These are phyloP conservation scores for Lasioglossum malachurum DNA, from an alignment of 2,888 invertebrate genomes.

Conservation along the genomic window DNA sequence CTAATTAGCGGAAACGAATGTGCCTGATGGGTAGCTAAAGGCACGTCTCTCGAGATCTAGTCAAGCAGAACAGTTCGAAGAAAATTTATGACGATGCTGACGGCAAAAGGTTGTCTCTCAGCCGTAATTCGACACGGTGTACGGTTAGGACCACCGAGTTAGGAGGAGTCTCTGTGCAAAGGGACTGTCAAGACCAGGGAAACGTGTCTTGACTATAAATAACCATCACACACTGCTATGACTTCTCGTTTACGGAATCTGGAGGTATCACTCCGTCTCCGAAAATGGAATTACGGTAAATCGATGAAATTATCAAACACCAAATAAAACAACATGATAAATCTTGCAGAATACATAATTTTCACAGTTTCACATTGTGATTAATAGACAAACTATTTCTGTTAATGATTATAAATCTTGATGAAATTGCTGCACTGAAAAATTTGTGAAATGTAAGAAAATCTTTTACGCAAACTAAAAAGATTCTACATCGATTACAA, in stretches of 20 bases:
- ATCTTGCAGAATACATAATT: no score
- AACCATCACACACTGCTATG: not conserved
- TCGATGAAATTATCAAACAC: not conserved
- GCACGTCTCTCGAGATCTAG: not conserved
- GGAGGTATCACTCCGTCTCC: not conserved
- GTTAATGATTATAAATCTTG: no score
- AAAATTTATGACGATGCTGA: conserved; percentile 8
- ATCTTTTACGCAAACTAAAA: not conserved
- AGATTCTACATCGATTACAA: not conserved
- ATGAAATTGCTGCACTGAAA: not conserved
- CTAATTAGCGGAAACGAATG: conserved; percentile 1
- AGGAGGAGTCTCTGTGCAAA: not conserved
- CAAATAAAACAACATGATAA: not conserved
- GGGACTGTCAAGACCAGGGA: conserved; percentile 4
- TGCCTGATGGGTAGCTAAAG: not conserved
- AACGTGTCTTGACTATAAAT: not conserved
- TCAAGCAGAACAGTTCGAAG: conserved; percentile 11
- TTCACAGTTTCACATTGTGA: no score
- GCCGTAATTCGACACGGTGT: conserved; percentile 5
- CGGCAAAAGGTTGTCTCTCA: conserved; percentile 4
- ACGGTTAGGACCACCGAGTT: conserved; percentile 11
- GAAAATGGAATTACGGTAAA: not conserved
- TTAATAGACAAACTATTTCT: not conserved
- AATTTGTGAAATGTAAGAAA: not conserved
- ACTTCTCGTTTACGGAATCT: not conserved